Evolutionary conservation across 1,140 invertebrate genomes (phyloP), one percentile per base, ranked within the genome.

Genomic region (Drosophila parvula): DNA sequence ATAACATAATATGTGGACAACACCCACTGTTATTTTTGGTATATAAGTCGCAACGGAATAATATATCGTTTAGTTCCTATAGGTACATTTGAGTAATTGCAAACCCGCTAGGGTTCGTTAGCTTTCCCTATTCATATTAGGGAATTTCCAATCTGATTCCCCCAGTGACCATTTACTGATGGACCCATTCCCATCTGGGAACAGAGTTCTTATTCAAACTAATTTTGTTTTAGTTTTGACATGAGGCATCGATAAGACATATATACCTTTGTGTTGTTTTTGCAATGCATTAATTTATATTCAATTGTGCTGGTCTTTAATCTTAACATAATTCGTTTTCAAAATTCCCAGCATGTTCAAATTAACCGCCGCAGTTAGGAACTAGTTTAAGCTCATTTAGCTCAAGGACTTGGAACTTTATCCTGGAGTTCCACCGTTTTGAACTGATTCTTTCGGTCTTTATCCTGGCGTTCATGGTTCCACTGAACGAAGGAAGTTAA

Each of bases 361-460:
- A 53, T 9, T 36, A 14, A 5, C 32, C 50, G 32, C 50, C 30
- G 0, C 2, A 5, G 1, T 5, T 3, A 5, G 0, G 0, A 36
- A 22, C 32, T 22, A 36, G 16, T 53, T 36, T 32, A 12, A 9
- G 11, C 16, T 34, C 30, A 18, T 34, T 14, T 5, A 22, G 4
- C 4, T 22, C 16, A 5, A 36, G 12, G 18, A 36, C 32, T 36
- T 22, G 16, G 12, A 53, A 36, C 50, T 14, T 14, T 9, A 12
- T 36, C 32, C 32, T 53, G 32, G 4, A 22, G 32, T 53, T 53
- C 50, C 11, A 36, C 5, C 12, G 0, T 36, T 53, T 14, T 14
- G 32, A 53, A 14, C 50, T 53, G 32, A 14, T 53, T 53, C 50
- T 14, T 36, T 53, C 18, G 50, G 50, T 8, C 18, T 5, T 10